Evolutionary conservation across 2,797 vertebrate genomes (phyloP), one percentile per base, ranked within the genome.

Genomic region (Lophotriccus pileatus): DNA sequence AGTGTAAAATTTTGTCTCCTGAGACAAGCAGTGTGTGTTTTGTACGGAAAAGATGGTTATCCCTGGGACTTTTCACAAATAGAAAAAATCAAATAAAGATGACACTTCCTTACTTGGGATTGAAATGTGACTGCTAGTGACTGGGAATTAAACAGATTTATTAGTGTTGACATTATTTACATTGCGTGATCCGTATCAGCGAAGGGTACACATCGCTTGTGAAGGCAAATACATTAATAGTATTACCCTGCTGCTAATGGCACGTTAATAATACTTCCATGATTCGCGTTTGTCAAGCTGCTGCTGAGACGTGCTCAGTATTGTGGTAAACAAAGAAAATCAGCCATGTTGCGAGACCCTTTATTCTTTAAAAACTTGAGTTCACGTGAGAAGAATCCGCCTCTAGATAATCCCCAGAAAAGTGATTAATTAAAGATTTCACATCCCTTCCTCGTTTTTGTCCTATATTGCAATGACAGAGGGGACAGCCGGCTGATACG

Each of bases 241-340:
- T 25, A 77, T 92, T 60, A 87, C 77, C 25, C n/a, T 9, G 74
- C 68, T 22, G 7, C 13, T 88, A 94, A 81, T 77, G 87, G 77
- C 56, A 74, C n/a, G 20, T 80, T 85, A 96, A 89, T 87, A 85
- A 74, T n/a, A 79, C n/a, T 84, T 52, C 59, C 87, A 47, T 1
- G 64, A 53, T 47, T 75, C 5, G 10, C 56, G 28, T 90, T 87
- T 66, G 84, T 84, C 81, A 50, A 72, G 93, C 78, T 50, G 81
- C 53, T 55, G 72, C 56, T 7, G 83, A 76, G 77, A 63, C 34
- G 14, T 4, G 27, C 70, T 70, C 6, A 2, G 49, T 34, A 63
- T 59, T 27, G 9, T 1, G 49, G 43, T 67, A 92, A 96, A 94
- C 85, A 96, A 96, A 93, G 75, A 92, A 68, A 60, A 68, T 50